Percentiles rank a stretch among this genome's conserved stretches.
These are phyloP conservation scores for Scaptomyza montana DNA, from an alignment of 1,140 invertebrate genomes.

Conservation along the genomic window DNA sequence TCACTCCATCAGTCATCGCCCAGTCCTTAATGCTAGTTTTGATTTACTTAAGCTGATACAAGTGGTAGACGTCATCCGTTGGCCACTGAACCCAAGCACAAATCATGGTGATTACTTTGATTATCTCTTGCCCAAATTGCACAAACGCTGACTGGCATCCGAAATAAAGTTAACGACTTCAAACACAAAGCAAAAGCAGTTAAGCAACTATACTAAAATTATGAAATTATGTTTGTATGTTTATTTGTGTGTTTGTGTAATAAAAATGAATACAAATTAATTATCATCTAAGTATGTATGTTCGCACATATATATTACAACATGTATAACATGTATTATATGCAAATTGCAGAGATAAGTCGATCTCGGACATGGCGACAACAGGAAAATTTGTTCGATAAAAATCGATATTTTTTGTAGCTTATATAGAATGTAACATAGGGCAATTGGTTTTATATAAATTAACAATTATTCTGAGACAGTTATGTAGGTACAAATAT, in stretches of 20 bases:
- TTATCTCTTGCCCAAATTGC: background rate
- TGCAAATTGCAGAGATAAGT: no score
- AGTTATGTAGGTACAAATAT: no score
- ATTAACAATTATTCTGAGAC: no score
- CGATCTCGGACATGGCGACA: no score
- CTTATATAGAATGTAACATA: no score
- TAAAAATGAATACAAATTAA: no score
- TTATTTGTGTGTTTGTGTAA: background rate
- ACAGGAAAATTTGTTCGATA: no score
- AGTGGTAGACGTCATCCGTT: background rate
- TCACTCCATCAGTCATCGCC: conserved; percentile 4
- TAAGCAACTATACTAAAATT: background rate
- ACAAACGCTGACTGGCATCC: background rate
- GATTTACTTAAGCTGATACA: background rate
- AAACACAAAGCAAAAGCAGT: conserved; percentile 2
- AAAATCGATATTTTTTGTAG: no score
- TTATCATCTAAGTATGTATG: no score
- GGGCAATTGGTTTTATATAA: no score
- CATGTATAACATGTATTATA: no score
- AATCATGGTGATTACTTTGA: conserved; percentile 8
- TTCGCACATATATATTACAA: no score
- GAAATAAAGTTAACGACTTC: conserved; percentile 8
- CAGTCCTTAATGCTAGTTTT: background rate
- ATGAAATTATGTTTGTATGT: background rate
- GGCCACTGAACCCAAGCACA: background rate